Percentiles rank a stretch among this genome's conserved stretches.
These are phyloP conservation scores for Acanthosepion pharaonis DNA, from an alignment of 2,888 invertebrate species.

Conservation along the genomic window DNA sequence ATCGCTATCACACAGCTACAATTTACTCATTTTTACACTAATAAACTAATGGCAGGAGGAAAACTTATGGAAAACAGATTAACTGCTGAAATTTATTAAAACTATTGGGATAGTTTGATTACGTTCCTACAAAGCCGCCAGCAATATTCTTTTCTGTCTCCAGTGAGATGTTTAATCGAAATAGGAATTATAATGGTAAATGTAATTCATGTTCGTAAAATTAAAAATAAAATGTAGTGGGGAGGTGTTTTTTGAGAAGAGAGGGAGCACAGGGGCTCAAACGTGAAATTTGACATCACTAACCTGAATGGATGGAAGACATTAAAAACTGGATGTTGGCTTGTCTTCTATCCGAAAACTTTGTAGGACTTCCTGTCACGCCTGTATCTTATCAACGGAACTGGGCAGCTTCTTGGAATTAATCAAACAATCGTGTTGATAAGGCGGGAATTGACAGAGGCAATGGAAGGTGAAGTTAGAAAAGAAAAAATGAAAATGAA, in stretches of 20 bases:
- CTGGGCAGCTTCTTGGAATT: neutral
- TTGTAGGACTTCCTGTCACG: neutral
- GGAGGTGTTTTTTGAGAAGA: neutral
- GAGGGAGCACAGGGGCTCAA: neutral
- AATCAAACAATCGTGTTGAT: neutral
- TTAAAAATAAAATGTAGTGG: neutral
- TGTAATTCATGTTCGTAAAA: no score
- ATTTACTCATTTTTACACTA: no score
- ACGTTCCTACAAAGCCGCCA: no score
- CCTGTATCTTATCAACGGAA: neutral
- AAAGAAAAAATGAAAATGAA: neutral
- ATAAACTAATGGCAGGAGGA: no score
- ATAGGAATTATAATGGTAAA: no score
- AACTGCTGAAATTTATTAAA: no score
- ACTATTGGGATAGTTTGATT: no score
- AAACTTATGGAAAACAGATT: no score
- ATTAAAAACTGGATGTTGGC: neutral
- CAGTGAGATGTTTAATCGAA: no score
- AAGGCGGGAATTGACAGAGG: neutral
- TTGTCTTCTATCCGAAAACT: neutral
- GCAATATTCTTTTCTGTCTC: no score
- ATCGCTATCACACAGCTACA: no score
- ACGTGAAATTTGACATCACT: neutral
- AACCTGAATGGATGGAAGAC: neutral
- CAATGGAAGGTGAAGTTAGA: neutral